These are phyloP conservation scores for Catonia carolina DNA, from an alignment of 2,888 invertebrate genomes.

Conservation along the genomic window DNA sequence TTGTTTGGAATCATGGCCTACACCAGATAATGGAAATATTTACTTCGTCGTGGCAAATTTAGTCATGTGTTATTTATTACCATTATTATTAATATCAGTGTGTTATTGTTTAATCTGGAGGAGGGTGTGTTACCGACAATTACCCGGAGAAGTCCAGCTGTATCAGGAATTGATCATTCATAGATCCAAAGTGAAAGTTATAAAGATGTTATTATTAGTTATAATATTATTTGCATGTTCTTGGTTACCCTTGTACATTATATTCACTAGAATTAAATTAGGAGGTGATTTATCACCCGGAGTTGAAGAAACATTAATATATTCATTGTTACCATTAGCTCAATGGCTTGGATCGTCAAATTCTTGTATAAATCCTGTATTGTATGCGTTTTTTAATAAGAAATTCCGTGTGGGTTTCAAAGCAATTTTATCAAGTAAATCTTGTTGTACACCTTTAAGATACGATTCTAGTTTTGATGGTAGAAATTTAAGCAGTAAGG, in stretches of 20 bases:
- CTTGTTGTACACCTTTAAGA: constrained; percentile 38
- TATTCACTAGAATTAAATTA: constrained; percentile 42
- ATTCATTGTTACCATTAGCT: constrained; percentile 44
- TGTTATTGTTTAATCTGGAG: constrained; percentile 50
- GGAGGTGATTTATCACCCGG: constrained; percentile 35
- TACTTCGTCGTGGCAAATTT: constrained; percentile 50
- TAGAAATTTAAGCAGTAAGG: constrained; percentile 21
- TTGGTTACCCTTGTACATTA: constrained; percentile 50
- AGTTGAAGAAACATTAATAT: constrained; percentile 37
- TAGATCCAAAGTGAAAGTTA: constrained; percentile 38
- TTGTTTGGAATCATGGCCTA: constrained; percentile 46
- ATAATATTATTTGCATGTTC: constrained; percentile 49
- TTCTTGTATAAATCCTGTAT: constrained; percentile 51
- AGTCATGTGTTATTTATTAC: constrained; percentile 48
- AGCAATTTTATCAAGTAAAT: constrained; percentile 43
- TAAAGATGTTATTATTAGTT: constrained; percentile 50
- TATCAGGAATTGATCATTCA: constrained; percentile 38
- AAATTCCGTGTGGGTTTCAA: constrained; percentile 49
- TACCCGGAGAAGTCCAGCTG: constrained; percentile 44
- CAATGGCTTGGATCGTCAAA: constrained; percentile 51
- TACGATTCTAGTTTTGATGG: constrained; percentile 31
- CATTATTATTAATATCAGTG: constrained; percentile 47
- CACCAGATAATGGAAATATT: constrained; percentile 42
- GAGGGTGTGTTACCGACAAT: constrained; percentile 43
- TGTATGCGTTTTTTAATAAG: constrained; percentile 52